Conservation (phyloP, 1,140 invertebrate genomes). For the Carposina sasakii region DNA sequence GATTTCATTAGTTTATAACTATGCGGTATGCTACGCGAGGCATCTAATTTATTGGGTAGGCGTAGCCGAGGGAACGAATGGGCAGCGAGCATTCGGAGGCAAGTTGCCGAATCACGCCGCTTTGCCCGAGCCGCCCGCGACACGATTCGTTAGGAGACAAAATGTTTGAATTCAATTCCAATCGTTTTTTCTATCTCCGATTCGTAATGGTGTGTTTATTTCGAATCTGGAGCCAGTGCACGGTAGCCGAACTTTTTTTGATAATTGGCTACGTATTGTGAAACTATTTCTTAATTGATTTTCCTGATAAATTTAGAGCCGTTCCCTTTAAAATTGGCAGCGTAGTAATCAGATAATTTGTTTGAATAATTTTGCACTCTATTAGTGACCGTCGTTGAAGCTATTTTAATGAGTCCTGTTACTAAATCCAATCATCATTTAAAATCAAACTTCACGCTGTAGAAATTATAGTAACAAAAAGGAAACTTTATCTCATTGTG, state of each 20-base stretch:
- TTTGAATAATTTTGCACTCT: too few relatives aligned
- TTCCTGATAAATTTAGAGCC: constrained; percentile 34
- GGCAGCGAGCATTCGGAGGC: constrained; percentile 65
- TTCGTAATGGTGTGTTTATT: constrained; percentile 61
- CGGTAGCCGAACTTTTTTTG: constrained; percentile 40
- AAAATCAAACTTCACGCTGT: too few relatives aligned
- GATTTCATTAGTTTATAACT: constrained; percentile 70
- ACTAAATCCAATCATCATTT: too few relatives aligned
- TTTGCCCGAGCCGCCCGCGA: constrained; percentile 61
- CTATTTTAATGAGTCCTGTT: too few relatives aligned
- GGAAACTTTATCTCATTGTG: constrained; percentile 17
- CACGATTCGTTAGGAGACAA: constrained; percentile 71
- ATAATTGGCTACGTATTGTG: too few relatives aligned
- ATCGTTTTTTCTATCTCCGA: constrained; percentile 53
- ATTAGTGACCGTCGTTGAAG: too few relatives aligned
- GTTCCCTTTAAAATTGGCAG: constrained; percentile 19
- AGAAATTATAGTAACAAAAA: constrained; percentile 1
- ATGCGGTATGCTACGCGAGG: constrained; percentile 61
- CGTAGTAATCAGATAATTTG: too few relatives aligned
- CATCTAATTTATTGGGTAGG: constrained; percentile 69
- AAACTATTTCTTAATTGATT: too few relatives aligned
- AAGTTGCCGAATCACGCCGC: constrained; percentile 67
- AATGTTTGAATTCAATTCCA: constrained; percentile 69
- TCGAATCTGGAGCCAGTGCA: constrained; percentile 40
- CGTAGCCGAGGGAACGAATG: constrained; percentile 67